Conservation (phyloP, 2,797 vertebrate species). For the Microcaecilia unicolor region DNA sequence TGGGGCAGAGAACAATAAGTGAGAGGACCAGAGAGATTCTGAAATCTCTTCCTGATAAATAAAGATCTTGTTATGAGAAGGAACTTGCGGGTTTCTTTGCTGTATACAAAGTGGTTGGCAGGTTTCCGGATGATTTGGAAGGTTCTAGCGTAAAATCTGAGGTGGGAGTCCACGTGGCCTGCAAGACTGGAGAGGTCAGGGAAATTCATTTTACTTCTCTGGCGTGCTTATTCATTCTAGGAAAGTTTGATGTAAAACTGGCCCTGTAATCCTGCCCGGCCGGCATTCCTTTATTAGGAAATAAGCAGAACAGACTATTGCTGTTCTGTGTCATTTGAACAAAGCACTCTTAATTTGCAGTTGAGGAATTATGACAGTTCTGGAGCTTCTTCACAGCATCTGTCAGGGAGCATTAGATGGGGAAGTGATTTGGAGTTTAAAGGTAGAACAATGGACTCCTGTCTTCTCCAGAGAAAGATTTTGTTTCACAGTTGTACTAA, state of each 20-base stretch:
- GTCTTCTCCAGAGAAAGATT: constrained; percentile 17
- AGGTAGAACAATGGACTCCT: constrained; percentile 48
- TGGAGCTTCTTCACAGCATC: constrained; percentile 31
- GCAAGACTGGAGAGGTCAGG: neutral
- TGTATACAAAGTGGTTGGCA: rapidly evolving
- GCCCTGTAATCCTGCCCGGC: constrained; percentile 16
- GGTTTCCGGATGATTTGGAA: constrained; percentile 21
- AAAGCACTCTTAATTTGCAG: constrained; percentile 42
- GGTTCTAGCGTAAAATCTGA: constrained; percentile 17
- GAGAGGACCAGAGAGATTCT: constrained; percentile 13
- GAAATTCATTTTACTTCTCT: neutral
- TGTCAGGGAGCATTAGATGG: constrained; percentile 23
- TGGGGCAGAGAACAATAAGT: constrained; percentile 27
- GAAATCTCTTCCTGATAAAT: constrained; percentile 40
- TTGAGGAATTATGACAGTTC: constrained; percentile 40
- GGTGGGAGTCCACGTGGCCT: too few species aligned
- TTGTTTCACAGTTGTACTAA: constrained; percentile 28
- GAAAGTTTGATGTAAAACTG: constrained; percentile 34
- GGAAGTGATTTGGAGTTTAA: constrained; percentile 29
- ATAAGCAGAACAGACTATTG: constrained; percentile 42
- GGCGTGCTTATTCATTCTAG: neutral
- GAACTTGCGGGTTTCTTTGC: constrained; percentile 12
- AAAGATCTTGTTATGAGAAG: constrained; percentile 24
- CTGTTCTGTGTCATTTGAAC: constrained; percentile 14
- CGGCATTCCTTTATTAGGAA: constrained; percentile 58